Evolutionary conservation across 2,113 vertebrate species (phyloP).

Genomic region (Vireo altiloquus): DNA sequence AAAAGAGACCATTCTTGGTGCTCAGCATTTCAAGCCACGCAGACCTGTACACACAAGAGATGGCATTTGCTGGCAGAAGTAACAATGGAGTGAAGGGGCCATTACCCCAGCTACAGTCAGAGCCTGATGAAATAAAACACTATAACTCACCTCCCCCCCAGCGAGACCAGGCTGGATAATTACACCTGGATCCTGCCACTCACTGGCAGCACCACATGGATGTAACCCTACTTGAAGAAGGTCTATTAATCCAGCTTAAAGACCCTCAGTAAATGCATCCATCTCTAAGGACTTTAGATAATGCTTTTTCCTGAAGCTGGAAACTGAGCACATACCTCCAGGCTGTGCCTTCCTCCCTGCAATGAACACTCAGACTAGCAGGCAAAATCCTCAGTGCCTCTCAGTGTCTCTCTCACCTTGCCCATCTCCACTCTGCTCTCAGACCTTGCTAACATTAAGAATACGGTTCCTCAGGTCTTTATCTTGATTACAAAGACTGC

Average conservation of each 20-base stretch:
- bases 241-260: background rate
- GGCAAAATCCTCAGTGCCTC: background rate
- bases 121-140: background rate
- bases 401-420: background rate
- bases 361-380: background rate
- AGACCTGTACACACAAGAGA: background rate
- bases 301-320: background rate
- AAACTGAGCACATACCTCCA: background rate
- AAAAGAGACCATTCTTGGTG: accelerated
- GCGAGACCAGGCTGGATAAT: background rate
- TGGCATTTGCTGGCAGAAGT: background rate
- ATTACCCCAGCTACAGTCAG: background rate
- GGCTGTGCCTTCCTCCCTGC: background rate
- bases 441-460: background rate
- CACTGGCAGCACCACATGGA: background rate
- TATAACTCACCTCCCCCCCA: accelerated
- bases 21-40: background rate
- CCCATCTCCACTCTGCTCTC: background rate
- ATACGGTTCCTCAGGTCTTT: background rate
- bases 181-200: background rate
- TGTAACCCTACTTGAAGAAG: background rate
- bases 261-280: background rate
- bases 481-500: background rate
- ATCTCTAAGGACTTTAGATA: background rate
- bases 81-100: background rate